Conservation (phyloP, 92 coral and sea anemone genomes). For the Siderastrea siderea region DNA sequence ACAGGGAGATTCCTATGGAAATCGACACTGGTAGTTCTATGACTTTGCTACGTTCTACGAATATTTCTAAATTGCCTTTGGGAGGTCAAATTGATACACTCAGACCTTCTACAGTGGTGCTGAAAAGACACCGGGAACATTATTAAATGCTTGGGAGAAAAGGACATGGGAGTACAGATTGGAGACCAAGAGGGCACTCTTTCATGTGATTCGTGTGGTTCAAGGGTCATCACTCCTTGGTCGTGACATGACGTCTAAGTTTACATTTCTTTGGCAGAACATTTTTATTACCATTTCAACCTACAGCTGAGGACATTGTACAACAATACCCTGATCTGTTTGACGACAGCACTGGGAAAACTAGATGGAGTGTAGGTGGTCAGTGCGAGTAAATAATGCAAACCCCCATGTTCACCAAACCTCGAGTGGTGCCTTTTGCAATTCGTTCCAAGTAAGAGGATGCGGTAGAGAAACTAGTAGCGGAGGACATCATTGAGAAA, state of each 20-base stretch:
- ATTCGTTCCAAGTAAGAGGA: constrained; percentile 56
- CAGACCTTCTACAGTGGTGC: constrained; percentile 44
- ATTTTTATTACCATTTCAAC: constrained; percentile 45
- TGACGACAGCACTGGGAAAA: constrained; percentile 59
- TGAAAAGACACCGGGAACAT: constrained; percentile 50
- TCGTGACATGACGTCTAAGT: constrained; percentile 59
- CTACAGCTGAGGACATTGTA: constrained; percentile 48
- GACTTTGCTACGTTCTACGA: constrained; percentile 31
- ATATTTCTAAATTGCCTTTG: constrained; percentile 20
- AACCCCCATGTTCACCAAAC: constrained; percentile 39
- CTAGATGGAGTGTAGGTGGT: constrained; percentile 63
- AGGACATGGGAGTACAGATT: constrained; percentile 42
- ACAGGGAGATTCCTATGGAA: constrained; percentile 46
- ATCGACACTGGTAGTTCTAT: constrained; percentile 67
- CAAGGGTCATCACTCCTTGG: constrained; percentile 65
- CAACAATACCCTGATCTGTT: constrained; percentile 53
- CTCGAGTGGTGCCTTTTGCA: constrained; percentile 66
- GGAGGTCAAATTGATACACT: constrained; percentile 37
- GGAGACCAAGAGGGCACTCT: constrained; percentile 49
- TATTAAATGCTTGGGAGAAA: constrained; percentile 35
- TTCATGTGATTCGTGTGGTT: constrained; percentile 32
- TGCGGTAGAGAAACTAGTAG: constrained; percentile 45
- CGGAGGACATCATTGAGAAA: constrained; percentile 57
- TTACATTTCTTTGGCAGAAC: constrained; percentile 57
- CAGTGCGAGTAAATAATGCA: constrained; percentile 9